A percentile compares a stretch with the other conserved stretches of the same genome.
phyloP scores from a whole-genome alignment of 2,888 invertebrate genomes.

The Aromia moschata region DNA sequence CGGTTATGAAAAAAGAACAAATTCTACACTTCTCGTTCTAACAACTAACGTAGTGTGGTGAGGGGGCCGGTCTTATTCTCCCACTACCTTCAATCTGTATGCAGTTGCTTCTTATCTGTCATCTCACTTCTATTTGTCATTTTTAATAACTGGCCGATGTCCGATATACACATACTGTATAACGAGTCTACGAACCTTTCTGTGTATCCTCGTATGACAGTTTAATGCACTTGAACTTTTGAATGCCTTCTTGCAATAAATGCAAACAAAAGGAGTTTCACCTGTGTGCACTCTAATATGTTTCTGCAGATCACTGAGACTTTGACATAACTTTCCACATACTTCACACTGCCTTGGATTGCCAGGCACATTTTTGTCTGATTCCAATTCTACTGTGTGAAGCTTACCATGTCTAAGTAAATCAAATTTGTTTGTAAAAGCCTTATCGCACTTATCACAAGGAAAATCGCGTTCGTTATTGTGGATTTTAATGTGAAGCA shows the following conservation, averaged over 20 bases:
- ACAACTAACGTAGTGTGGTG: too few relatives aligned
- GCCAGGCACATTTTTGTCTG: background rate
- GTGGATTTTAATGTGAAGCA: conserved; percentile 43
- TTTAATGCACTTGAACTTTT: conserved; percentile 40
- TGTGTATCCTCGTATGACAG: conserved; percentile 43
- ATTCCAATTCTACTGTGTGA: conserved; percentile 32
- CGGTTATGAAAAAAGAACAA: too few relatives aligned
- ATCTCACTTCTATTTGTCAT: too few relatives aligned
- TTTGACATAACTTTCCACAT: conserved; percentile 23
- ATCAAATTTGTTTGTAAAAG: conserved; percentile 44
- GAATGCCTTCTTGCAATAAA: conserved; percentile 41
- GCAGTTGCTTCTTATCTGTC: too few relatives aligned
- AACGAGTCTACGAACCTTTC: conserved; percentile 25
- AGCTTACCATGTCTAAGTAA: conserved; percentile 40
- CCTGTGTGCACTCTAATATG: conserved; percentile 20
- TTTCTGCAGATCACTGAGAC: conserved; percentile 15
- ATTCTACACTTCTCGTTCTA: too few relatives aligned
- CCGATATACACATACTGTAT: too few relatives aligned
- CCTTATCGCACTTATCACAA: conserved; percentile 45
- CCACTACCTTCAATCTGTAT: too few relatives aligned
- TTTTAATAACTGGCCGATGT: too few relatives aligned
- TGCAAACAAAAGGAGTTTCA: conserved; percentile 41
- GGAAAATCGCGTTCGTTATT: conserved; percentile 44
- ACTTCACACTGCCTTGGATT: conserved; percentile 11
- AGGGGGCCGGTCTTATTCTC: too few relatives aligned